phyloP scores from a whole-genome alignment of 2,888 invertebrate genomes.

The Dascillus cervinus region DNA sequence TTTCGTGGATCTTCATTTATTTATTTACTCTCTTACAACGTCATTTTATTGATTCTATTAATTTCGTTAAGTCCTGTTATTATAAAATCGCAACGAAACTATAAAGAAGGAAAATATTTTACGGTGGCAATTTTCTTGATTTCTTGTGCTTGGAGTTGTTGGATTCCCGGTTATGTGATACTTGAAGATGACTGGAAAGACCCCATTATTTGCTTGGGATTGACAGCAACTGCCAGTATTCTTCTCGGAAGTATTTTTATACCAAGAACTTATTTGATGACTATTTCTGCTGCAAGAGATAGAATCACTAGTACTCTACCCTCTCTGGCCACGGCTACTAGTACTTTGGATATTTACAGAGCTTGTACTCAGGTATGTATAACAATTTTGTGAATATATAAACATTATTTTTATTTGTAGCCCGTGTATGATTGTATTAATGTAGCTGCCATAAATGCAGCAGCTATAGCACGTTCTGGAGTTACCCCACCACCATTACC shows the following conservation, averaged over 20 bases:
- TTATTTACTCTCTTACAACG: constrained; percentile 52
- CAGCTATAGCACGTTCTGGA: constrained; percentile 4
- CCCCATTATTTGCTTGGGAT: constrained; percentile 52
- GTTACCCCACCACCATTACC: constrained; percentile 10
- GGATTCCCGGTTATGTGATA: constrained; percentile 50
- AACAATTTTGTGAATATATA: neutral
- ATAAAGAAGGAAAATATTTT: constrained; percentile 56
- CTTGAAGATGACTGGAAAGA: constrained; percentile 49
- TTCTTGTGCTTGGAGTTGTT: constrained; percentile 52
- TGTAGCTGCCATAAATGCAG: constrained; percentile 41
- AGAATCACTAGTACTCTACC: constrained; percentile 50
- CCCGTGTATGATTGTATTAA: constrained; percentile 53
- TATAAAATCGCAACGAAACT: constrained; percentile 57
- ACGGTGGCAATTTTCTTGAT: constrained; percentile 49
- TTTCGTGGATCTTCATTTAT: constrained; percentile 43
- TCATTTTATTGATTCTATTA: constrained; percentile 50
- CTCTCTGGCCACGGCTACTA: constrained; percentile 42
- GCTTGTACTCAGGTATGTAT: constrained; percentile 35
- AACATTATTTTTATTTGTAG: constrained; percentile 31
- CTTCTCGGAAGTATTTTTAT: constrained; percentile 58
- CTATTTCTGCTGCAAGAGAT: constrained; percentile 53
- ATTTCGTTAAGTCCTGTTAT: constrained; percentile 54
- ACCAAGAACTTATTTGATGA: constrained; percentile 62
- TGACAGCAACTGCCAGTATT: constrained; percentile 55
- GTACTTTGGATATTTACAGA: constrained; percentile 41